phyloP scores from a whole-genome alignment of 2,888 invertebrate genomes.

The Ametastegia equiseti region DNA sequence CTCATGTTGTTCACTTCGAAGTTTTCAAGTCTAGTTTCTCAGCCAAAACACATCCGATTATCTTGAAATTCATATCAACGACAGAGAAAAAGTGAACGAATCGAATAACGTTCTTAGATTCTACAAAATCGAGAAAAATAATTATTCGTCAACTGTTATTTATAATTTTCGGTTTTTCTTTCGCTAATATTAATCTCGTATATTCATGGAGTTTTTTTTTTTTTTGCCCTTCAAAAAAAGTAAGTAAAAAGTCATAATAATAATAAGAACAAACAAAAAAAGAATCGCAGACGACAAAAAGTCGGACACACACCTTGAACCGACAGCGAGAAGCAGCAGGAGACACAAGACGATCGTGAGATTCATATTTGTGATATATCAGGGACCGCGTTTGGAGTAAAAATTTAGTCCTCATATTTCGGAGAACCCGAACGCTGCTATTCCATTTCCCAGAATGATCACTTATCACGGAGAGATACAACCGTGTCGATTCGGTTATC shows the following conservation, averaged over 20 bases:
- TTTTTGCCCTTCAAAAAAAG: background rate
- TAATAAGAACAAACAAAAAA: background rate
- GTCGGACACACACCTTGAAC: slow-evolving; percentile 69
- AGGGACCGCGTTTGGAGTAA: background rate
- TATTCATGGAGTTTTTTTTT: background rate
- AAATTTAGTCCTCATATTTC: slow-evolving; percentile 72
- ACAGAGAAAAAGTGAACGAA: too few species aligned
- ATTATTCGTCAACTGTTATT: too few species aligned
- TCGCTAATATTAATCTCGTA: background rate
- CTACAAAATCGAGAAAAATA: too few species aligned
- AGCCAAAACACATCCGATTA: too few species aligned
- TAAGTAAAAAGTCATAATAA: background rate
- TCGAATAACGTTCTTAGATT: too few species aligned
- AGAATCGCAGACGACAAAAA: background rate
- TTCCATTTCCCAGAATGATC: slow-evolving; percentile 13
- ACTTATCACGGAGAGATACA: too few species aligned
- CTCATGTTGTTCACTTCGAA: too few species aligned
- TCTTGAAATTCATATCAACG: too few species aligned
- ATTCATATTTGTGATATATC: slow-evolving; percentile 66
- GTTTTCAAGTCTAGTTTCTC: too few species aligned
- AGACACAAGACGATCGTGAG: slow-evolving; percentile 67
- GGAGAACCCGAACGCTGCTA: slow-evolving; percentile 28
- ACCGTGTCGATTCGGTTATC: background rate
- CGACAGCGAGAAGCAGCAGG: slow-evolving; percentile 65
- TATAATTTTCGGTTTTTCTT: background rate